A percentile compares a stretch with the other conserved stretches of the same genome.
phyloP scores from a whole-genome alignment of 2,113 vertebrate species.

The Archocentrus centrarchus region DNA sequence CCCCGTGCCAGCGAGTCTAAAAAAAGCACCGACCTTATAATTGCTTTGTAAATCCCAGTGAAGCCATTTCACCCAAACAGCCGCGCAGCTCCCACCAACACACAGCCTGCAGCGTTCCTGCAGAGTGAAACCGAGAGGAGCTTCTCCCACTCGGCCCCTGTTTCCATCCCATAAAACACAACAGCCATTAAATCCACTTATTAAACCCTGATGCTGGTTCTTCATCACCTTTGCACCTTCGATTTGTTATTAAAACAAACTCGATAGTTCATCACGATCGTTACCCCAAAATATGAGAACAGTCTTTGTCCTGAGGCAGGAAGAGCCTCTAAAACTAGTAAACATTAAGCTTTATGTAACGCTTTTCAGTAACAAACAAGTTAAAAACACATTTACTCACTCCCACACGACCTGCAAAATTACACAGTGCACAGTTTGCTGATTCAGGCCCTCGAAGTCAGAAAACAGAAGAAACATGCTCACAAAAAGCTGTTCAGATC shows the following conservation, averaged over 20 bases:
- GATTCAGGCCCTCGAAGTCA: background rate
- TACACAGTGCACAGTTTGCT: background rate
- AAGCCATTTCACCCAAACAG: constrained; percentile 11
- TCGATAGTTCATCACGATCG: background rate
- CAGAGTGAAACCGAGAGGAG: background rate
- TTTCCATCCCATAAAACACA: constrained; percentile 2
- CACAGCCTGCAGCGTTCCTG: background rate
- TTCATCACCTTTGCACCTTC: background rate
- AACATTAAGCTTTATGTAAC: background rate
- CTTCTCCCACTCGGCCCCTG: background rate
- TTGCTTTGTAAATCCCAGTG: constrained; percentile 26
- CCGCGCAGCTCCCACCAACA: background rate
- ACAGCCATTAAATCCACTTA: background rate
- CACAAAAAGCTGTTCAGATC: background rate
- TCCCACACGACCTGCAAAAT: background rate
- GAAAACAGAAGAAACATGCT: background rate
- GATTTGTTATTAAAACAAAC: background rate
- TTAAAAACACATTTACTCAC: background rate
- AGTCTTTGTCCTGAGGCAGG: background rate
- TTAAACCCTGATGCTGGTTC: background rate
- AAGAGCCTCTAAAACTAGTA: background rate
- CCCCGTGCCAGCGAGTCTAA: background rate
- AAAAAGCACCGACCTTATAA: constrained; percentile 17
- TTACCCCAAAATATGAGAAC: background rate
- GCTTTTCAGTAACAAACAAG: background rate